Evolutionary conservation across 2,888 invertebrate species (phyloP).

Genomic region (Eulithis prunata): DNA sequence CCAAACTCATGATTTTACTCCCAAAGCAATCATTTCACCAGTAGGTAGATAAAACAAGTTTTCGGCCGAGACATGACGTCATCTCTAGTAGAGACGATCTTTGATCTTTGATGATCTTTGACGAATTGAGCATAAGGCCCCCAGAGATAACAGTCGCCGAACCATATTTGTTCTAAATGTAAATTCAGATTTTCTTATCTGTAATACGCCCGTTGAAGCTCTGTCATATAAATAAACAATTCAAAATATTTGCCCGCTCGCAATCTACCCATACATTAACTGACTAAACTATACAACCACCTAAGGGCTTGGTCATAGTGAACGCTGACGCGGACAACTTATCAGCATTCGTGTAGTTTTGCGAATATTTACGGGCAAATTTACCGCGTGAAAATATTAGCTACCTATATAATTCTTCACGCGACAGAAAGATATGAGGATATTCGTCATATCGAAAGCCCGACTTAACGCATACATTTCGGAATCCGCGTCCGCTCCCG

Average conservation of each 20-base stretch:
- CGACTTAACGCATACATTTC: background rate
- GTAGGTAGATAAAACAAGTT: too few relatives aligned
- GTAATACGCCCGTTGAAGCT: background rate
- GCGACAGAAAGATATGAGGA: background rate
- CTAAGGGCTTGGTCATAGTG: constrained; percentile 39
- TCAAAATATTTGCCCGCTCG: background rate
- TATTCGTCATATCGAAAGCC: background rate
- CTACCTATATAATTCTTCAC: background rate
- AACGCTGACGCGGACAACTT: background rate
- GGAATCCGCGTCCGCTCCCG: background rate
- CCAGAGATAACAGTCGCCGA: too few relatives aligned
- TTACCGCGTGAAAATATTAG: background rate
- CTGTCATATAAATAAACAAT: background rate
- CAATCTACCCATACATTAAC: constrained; percentile 17
- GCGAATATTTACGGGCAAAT: background rate
- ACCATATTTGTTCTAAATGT: too few relatives aligned
- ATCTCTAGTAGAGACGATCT: too few relatives aligned
- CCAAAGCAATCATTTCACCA: too few relatives aligned
- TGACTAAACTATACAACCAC: constrained; percentile 63
- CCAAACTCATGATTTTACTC: too few relatives aligned
- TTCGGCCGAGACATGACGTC: too few relatives aligned
- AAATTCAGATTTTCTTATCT: too few relatives aligned
- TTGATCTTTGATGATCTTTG: too few relatives aligned
- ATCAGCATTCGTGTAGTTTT: background rate
- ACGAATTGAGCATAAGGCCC: too few relatives aligned